Percentiles rank a stretch among this genome's conserved stretches.
Evolutionary conservation across 2,888 invertebrate species (phyloP).

Genomic region (Apodemia hepburni): DNA sequence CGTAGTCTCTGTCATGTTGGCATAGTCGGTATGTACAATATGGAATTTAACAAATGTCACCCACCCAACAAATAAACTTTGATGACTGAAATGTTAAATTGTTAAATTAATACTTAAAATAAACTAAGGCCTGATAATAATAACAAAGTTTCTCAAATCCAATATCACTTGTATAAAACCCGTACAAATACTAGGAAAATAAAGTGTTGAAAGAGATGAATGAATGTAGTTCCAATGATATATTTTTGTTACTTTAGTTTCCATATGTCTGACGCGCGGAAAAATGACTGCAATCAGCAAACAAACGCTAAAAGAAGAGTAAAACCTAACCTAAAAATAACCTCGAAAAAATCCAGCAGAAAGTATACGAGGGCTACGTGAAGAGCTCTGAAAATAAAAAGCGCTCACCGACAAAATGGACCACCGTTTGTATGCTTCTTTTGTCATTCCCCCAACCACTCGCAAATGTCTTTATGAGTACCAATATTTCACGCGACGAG

Average conservation of each 20-base stretch:
- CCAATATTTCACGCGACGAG: conserved; percentile 31
- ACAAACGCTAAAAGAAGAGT: not conserved
- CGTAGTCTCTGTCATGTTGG: too few species aligned
- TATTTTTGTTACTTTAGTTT: conserved; percentile 5
- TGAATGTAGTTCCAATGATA: not conserved
- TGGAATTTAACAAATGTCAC: too few species aligned
- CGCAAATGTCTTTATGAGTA: conserved; percentile 36
- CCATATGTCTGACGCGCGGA: not conserved
- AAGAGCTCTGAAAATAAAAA: conserved; percentile 31
- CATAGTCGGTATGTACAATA: too few species aligned
- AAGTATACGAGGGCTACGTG: conserved; percentile 18
- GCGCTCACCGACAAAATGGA: conserved; percentile 43
- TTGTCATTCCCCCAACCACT: conserved; percentile 34
- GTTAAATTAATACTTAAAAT: too few species aligned
- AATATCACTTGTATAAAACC: not conserved
- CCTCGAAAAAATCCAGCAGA: conserved; percentile 7
- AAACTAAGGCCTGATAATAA: too few species aligned
- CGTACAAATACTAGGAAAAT: not conserved
- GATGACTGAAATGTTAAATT: too few species aligned
- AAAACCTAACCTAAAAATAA: conserved; percentile 15
- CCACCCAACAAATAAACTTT: too few species aligned
- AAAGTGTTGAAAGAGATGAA: not conserved
- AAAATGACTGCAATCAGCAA: conserved; percentile 9
- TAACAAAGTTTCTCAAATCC: not conserved
- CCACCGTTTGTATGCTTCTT: conserved; percentile 38